Evolutionary conservation across 2,888 invertebrate species (phyloP).

Genomic region (Rugalucina vietnamica): DNA sequence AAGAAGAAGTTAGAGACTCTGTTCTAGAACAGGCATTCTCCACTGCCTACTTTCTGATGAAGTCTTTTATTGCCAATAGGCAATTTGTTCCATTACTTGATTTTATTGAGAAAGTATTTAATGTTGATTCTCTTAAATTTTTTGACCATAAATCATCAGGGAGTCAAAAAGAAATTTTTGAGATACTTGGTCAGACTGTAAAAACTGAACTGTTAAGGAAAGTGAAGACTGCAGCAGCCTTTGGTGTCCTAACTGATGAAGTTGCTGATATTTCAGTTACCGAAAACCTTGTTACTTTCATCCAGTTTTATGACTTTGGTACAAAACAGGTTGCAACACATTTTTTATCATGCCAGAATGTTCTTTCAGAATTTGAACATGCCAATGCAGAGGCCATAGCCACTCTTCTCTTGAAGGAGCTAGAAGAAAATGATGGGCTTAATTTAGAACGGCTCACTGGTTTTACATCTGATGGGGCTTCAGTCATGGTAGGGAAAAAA

Average conservation of each 20-base stretch:
- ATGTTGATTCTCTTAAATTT: constrained; percentile 33
- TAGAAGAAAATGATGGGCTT: neutral
- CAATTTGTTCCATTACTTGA: constrained; percentile 34
- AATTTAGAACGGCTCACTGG: constrained; percentile 6
- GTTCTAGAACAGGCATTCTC: constrained; percentile 36
- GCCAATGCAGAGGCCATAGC: constrained; percentile 35
- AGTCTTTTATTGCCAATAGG: constrained; percentile 43
- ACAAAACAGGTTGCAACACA: constrained; percentile 8
- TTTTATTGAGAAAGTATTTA: constrained; percentile 30
- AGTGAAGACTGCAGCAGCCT: constrained; percentile 24
- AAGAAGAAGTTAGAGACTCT: constrained; percentile 8
- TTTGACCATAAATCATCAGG: constrained; percentile 42
- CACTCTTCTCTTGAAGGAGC: neutral
- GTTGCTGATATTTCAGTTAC: constrained; percentile 38
- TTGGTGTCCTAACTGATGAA: constrained; percentile 46
- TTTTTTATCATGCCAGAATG: constrained; percentile 34
- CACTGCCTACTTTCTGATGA: constrained; percentile 50
- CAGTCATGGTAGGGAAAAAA: constrained; percentile 30
- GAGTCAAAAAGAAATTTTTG: constrained; percentile 37
- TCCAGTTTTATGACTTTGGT: constrained; percentile 26
- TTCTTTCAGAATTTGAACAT: neutral
- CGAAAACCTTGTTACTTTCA: constrained; percentile 44
- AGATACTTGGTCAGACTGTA: constrained; percentile 24
- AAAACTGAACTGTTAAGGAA: constrained; percentile 22
- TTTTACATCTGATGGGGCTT: constrained; percentile 36